Evolutionary conservation across 2,888 invertebrate species (phyloP), one percentile per base, ranked within the genome.

Genomic region (Tholera decimalis): DNA sequence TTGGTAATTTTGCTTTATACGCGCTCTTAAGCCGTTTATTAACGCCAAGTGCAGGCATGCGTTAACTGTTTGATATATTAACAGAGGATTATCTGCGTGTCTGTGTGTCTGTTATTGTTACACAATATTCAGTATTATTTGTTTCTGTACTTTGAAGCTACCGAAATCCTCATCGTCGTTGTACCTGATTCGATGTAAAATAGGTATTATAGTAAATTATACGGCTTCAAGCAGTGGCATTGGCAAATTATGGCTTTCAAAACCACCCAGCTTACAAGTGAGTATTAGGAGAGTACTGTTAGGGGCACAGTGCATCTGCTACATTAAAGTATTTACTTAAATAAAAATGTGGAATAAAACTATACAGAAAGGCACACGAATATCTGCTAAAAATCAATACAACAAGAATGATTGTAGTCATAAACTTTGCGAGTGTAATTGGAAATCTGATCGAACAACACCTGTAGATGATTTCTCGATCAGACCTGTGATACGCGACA

Each of bases 361-460:
- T n/a, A n/a, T 18, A 51, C 8, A 2, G 15, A 35, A 11, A 24
- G 7, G 7, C 15, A 56, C 24, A 61, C 37, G 28, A 37, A 58
- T 56, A 20, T 55, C 15, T 22, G 28, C 7, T 24, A 59, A 57
- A 70, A 53, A 54, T 51, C 67, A 59, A 80, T 71, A 43, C n/a
- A 46, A 51, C 20, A 37, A 69, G 24, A 47, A 15, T 58, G 33
- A 64, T 39, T 28, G 24, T 15, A 54, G 50, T 55, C 64, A 67
- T 81, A 80, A 81, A 84, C 62, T 61, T 68, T 62, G 49, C 58
- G 59, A 65, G 58, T 68, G 63, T 82, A 77, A 86, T 86, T 82
- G 85, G 79, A 80, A 83, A 88, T 88, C 84, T 80, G 82, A 81
- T 50, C 47, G 50, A 54, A 84, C 81, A 80, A 78, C 83, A 85